These are phyloP conservation scores for Stylophora pistillata DNA, from an alignment of 64 coral and sea anemone genomes.

Conservation along the genomic window DNA sequence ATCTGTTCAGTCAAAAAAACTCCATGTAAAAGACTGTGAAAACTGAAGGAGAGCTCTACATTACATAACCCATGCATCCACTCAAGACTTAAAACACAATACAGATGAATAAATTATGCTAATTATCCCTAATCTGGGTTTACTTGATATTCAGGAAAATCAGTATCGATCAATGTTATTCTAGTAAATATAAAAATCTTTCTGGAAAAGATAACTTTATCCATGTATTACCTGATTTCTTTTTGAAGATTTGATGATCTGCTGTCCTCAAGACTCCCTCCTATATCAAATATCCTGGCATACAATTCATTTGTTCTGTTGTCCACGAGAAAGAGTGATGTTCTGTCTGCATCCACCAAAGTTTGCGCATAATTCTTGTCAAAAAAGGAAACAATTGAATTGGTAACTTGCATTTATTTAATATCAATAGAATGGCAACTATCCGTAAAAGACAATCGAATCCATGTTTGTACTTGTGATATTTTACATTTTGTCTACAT, in stretches of 20 bases:
- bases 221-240: slow-evolving; percentile 78
- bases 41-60: too few species aligned
- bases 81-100: too few species aligned
- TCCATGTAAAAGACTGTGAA: too few species aligned
- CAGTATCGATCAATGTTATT: too few species aligned
- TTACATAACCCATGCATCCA: too few species aligned
- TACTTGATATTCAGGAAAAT: too few species aligned
- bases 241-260: slow-evolving; percentile 95
- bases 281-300: slow-evolving; percentile 98
- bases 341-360: slow-evolving; percentile 93
- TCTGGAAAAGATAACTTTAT: not conserved
- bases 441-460: too few species aligned
- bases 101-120: too few species aligned
- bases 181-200: not conserved
- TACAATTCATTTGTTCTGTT: slow-evolving; percentile 97
- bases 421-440: not conserved
- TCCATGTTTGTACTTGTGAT: too few species aligned
- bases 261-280: slow-evolving; percentile 94
- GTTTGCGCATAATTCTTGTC: slow-evolving; percentile 95
- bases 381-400: not conserved
- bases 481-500: too few species aligned
- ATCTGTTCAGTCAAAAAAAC: too few species aligned
- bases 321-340: slow-evolving; percentile 93
- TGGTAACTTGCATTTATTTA: not conserved
- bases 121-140: too few species aligned